Percentiles rank a stretch among this genome's conserved stretches.
phyloP scores from a whole-genome alignment of 2,797 vertebrate genomes.

The Bovichtus variegatus region DNA sequence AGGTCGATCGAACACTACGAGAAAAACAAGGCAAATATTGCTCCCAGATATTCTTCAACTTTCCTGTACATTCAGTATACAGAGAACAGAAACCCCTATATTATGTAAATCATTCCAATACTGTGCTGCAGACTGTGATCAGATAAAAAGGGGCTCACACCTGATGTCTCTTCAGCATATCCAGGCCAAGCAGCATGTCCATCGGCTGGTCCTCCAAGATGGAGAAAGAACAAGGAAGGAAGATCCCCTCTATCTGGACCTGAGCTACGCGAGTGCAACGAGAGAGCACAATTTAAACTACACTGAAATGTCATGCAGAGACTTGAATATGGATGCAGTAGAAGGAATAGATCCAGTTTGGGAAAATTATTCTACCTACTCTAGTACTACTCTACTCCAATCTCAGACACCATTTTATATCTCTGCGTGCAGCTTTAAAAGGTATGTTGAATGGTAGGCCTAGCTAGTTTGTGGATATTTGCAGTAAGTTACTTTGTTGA shows the following conservation, averaged over 20 bases:
- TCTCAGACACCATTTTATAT: neutral
- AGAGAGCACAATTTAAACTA: neutral
- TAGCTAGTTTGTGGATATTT: neutral
- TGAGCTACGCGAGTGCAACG: constrained; percentile 88
- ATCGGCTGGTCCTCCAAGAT: constrained; percentile 99
- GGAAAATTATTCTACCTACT: neutral
- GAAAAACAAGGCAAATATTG: constrained; percentile 11
- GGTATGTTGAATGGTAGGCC: neutral
- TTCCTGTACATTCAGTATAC: neutral
- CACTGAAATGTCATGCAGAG: constrained; percentile 2
- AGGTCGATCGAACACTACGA: constrained; percentile 96
- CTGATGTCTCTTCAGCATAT: constrained; percentile 99
- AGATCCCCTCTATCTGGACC: constrained; percentile 98
- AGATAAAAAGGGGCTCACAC: constrained; percentile 75
- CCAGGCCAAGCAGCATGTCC: constrained; percentile 98
- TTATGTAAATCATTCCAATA: neutral
- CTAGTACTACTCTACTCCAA: neutral
- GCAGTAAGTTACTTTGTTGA: neutral
- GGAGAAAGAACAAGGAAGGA: constrained; percentile 97
- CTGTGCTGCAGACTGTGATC: neutral
- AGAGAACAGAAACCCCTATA: neutral
- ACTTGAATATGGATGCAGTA: neutral
- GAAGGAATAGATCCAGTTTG: neutral
- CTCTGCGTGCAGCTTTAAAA: neutral
- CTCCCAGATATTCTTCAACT: neutral